These are phyloP conservation scores for Dichetophora obliterata DNA, from an alignment of 2,888 invertebrate genomes.

Conservation along the genomic window DNA sequence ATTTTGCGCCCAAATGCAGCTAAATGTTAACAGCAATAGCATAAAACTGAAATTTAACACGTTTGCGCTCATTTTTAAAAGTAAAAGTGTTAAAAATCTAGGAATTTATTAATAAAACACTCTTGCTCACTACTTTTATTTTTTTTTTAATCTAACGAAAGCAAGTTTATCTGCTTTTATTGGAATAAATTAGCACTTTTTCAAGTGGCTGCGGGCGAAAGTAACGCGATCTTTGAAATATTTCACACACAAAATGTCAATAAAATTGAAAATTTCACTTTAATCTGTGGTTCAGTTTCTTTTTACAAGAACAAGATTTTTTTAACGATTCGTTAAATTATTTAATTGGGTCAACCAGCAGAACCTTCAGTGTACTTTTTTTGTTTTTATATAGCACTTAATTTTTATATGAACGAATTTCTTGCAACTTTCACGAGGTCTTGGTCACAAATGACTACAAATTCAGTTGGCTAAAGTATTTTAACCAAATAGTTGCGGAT, in stretches of 20 bases:
- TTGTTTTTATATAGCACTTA: no score
- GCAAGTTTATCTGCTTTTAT: not conserved
- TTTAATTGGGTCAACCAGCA: conserved; percentile 13
- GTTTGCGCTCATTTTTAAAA: conserved; percentile 52
- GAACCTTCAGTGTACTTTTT: not conserved
- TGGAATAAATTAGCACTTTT: conserved; percentile 57
- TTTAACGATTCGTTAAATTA: not conserved
- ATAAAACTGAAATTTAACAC: conserved; percentile 57
- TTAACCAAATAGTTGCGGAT: conserved; percentile 54
- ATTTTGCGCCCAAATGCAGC: conserved; percentile 54
- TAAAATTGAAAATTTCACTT: conserved; percentile 49
- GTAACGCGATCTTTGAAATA: not conserved
- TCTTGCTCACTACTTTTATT: conserved; percentile 39
- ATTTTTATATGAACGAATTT: not conserved
- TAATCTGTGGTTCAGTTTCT: conserved; percentile 43
- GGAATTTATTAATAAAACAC: conserved; percentile 40
- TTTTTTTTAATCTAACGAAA: not conserved
- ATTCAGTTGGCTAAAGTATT: conserved; percentile 59
- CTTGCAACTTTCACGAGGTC: conserved; percentile 69
- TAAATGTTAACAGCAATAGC: conserved; percentile 53
- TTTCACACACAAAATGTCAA: conserved; percentile 18
- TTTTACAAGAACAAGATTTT: not conserved
- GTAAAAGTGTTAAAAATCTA: conserved; percentile 58
- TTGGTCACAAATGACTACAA: conserved; percentile 67
- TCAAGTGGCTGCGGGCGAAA: conserved; percentile 4